Percentiles rank a stretch among this genome's conserved stretches.
Evolutionary conservation across 2,888 invertebrate species (phyloP).

Genomic region (Scaptodrosophila latifasciaeformis): DNA sequence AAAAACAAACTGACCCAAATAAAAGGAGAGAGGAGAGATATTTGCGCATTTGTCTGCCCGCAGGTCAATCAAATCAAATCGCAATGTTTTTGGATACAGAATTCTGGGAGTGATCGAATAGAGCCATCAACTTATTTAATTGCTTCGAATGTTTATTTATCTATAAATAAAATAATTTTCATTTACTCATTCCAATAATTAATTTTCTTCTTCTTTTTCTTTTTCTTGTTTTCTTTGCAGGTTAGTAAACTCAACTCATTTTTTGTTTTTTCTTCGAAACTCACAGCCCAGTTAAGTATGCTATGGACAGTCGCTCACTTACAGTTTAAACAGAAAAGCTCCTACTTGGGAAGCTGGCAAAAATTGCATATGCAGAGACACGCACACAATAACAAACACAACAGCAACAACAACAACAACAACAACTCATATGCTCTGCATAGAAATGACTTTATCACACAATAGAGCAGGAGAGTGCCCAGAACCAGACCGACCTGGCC

Average conservation of each 20-base stretch:
- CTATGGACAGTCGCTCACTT: too few species aligned
- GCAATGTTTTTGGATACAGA: neutral
- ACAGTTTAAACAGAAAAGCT: constrained; percentile 7
- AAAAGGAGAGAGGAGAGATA: constrained; percentile 13
- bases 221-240: constrained; percentile 26
- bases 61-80: constrained; percentile 13
- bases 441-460: constrained; percentile 18
- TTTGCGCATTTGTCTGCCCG: constrained; percentile 13
- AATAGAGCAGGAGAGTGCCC: neutral
- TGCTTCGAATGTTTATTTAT: constrained; percentile 1
- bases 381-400: neutral
- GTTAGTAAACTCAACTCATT: constrained; percentile 17
- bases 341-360: neutral
- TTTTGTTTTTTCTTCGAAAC: neutral
- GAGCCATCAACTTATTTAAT: constrained; percentile 4
- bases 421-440: constrained; percentile 22
- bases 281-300: constrained; percentile 20
- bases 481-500: neutral
- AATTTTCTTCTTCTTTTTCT: neutral
- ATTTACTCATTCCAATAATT: constrained; percentile 6
- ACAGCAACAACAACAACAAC: neutral
- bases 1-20: constrained; percentile 13
- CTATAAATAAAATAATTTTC: constrained; percentile 12
- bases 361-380: constrained; percentile 28
- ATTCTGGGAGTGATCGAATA: neutral